These are phyloP conservation scores for Drosophila melanosoma DNA, from an alignment of 2,888 invertebrate species.

Conservation along the genomic window DNA sequence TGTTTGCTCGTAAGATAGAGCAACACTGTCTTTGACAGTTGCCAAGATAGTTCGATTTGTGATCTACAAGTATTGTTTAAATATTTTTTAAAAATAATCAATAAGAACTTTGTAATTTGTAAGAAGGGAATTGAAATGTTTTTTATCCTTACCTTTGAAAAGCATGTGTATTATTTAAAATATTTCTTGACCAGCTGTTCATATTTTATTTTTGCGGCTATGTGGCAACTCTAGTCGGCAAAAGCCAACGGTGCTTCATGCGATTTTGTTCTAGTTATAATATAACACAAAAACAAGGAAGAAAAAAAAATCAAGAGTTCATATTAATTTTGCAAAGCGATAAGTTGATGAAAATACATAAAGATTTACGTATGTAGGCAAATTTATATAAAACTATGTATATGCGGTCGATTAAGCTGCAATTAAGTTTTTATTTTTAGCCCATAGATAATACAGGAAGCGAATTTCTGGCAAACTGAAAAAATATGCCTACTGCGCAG, in stretches of 20 bases:
- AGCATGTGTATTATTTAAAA: neutral
- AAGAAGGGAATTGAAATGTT: neutral
- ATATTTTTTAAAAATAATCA: neutral
- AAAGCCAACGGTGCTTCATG: slow-evolving; percentile 48
- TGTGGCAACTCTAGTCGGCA: slow-evolving; percentile 36
- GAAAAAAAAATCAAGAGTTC: slow-evolving; percentile 24
- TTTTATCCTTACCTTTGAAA: neutral
- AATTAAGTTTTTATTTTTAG: slow-evolving; percentile 8
- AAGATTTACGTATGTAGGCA: neutral
- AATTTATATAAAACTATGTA: neutral
- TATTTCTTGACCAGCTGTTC: slow-evolving; percentile 2
- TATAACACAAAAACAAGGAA: slow-evolving; percentile 28
- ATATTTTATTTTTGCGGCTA: slow-evolving; percentile 6
- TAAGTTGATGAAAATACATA: slow-evolving; percentile 5
- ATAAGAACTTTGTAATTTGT: neutral
- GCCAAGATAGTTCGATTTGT: neutral
- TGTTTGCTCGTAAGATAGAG: slow-evolving; percentile 33
- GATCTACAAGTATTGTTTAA: neutral
- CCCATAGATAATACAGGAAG: slow-evolving; percentile 10
- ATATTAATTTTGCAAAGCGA: slow-evolving; percentile 13
- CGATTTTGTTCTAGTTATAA: slow-evolving; percentile 53
- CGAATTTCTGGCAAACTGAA: slow-evolving; percentile 36
- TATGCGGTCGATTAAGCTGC: neutral
- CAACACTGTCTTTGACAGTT: slow-evolving; percentile 3
- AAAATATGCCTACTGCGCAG: slow-evolving; percentile 62